Percentiles rank a stretch among this genome's conserved stretches.
phyloP scores from a whole-genome alignment of 2,113 vertebrate genomes.

The Rhizomys pruinosus region DNA sequence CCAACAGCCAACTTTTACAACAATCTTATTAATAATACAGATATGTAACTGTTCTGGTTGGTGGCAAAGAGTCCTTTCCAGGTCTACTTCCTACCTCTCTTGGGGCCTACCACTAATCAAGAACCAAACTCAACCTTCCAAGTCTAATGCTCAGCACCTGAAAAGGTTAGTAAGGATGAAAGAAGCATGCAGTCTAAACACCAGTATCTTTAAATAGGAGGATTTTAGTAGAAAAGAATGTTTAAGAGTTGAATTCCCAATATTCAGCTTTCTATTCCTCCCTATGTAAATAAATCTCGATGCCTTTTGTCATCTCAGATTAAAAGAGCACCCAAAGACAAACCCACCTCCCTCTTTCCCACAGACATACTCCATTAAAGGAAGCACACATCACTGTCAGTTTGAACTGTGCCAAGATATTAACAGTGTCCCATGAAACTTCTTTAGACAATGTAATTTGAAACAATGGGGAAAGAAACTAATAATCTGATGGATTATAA shows the following conservation, averaged over 20 bases:
- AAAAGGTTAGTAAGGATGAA: slow-evolving; percentile 74
- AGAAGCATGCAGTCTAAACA: slow-evolving; percentile 7
- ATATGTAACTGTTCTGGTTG: neutral
- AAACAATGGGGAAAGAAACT: slow-evolving; percentile 21
- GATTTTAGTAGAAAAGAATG: slow-evolving; percentile 18
- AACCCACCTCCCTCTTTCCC: slow-evolving; percentile 30
- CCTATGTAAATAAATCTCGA: neutral
- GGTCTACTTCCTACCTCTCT: slow-evolving; percentile 22
- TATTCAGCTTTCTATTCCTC: slow-evolving; percentile 16
- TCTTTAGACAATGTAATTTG: slow-evolving; percentile 19
- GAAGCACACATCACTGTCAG: slow-evolving; percentile 39
- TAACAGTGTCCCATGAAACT: slow-evolving; percentile 57
- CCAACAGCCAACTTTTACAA: neutral
- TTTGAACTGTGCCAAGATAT: slow-evolving; percentile 61
- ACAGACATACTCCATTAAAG: neutral
- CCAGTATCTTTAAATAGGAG: neutral
- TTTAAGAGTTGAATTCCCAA: slow-evolving; percentile 20
- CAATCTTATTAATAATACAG: slow-evolving; percentile 24
- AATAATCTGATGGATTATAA: slow-evolving; percentile 33
- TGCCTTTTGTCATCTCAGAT: slow-evolving; percentile 45
- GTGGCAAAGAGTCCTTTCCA: neutral
- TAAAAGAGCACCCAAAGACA: neutral
- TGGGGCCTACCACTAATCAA: slow-evolving; percentile 54
- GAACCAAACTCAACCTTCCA: slow-evolving; percentile 65
- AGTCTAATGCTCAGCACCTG: slow-evolving; percentile 73